Base-by-base conservation (phyloP, 2,113 vertebrate genomes). In the Otus sunia region DNA sequence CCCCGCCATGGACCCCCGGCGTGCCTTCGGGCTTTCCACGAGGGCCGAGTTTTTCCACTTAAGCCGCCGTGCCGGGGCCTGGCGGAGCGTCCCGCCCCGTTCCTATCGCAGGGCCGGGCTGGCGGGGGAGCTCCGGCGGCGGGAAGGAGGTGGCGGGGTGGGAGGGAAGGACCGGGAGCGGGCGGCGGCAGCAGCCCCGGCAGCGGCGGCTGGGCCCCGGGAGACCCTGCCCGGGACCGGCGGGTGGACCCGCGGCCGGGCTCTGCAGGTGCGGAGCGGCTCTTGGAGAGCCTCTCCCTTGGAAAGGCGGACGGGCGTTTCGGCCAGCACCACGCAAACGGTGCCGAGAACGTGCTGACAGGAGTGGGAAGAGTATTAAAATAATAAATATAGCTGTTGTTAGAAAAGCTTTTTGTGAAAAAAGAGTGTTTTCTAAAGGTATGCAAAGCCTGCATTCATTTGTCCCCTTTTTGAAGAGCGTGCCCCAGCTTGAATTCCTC, bases 61-160 rank as follows among this genome's bases (percentile, higher is more conserved):
- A 36, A 4, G 2, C 18, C 25, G 36, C 29, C 39, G 9, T 12
- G 36, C 11, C 30, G 3, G 47, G 19, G n/a, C 55, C 63, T 11
- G 47, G 29, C 23, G 4, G 56, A 32, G 76, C 8, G 2, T 18
- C 50, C 25, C 3, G 39, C 39, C 2, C 30, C 3, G 8, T 5
- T 6, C 30, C 32, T 12, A 0, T 8, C 9, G 18, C 37, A 9
- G 45, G 45, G n/a, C 3, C 3, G 3, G 34, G 13, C 3, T 5
- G 14, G 29, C 11, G 63, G 49, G 39, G 2, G 59, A 52, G 47
- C 32, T 18, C 36, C 3, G 6, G 9, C 17, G 30, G 17, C 0
- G 17, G 36, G 11, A 19, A 29, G 17, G 49, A 2, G 11, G 21
- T 7, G 10, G n/a, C 2, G 68, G 36, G 53, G 14, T n/a, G 53